Evolutionary conservation across 2,797 vertebrate genomes (phyloP).

Genomic region (Epinephelus coioides): DNA sequence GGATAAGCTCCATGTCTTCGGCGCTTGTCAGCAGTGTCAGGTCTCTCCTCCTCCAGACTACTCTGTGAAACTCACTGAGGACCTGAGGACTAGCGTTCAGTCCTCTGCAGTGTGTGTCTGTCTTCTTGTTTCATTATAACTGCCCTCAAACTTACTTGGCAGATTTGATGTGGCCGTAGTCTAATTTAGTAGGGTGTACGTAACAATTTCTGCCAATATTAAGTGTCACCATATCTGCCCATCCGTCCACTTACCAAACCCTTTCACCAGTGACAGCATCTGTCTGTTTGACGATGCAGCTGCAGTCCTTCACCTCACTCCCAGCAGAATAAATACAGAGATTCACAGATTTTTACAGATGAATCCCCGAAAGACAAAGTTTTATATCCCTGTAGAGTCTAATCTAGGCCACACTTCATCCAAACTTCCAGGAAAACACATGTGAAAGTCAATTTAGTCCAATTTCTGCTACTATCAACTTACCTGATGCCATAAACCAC

Average conservation of each 20-base stretch:
- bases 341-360: neutral
- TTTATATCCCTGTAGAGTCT: neutral
- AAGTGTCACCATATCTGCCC: constrained; percentile 25
- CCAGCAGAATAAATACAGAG: constrained; percentile 21
- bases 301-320: neutral
- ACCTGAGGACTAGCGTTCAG: constrained; percentile 40
- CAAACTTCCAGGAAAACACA: neutral
- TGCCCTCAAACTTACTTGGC: constrained; percentile 23
- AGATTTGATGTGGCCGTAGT: neutral
- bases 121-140: constrained; percentile 37
- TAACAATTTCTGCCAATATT: constrained; percentile 13
- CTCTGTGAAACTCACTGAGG: constrained; percentile 54
- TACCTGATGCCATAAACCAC: constrained; percentile 13
- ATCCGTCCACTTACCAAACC: constrained; percentile 4
- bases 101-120: constrained; percentile 43
- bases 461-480: constrained; percentile 4
- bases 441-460: constrained; percentile 29
- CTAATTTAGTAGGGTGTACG: constrained; percentile 14
- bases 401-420: neutral
- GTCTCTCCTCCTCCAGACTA: constrained; percentile 68
- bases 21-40: constrained; percentile 72
- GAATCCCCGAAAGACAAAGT: neutral
- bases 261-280: constrained; percentile 13
- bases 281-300: constrained; percentile 4
- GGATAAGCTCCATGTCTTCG: constrained; percentile 57